Percentiles rank a stretch among this genome's conserved stretches.
These are phyloP conservation scores for Prenolepis imparis DNA, from an alignment of 2,888 invertebrate species.

Conservation along the genomic window DNA sequence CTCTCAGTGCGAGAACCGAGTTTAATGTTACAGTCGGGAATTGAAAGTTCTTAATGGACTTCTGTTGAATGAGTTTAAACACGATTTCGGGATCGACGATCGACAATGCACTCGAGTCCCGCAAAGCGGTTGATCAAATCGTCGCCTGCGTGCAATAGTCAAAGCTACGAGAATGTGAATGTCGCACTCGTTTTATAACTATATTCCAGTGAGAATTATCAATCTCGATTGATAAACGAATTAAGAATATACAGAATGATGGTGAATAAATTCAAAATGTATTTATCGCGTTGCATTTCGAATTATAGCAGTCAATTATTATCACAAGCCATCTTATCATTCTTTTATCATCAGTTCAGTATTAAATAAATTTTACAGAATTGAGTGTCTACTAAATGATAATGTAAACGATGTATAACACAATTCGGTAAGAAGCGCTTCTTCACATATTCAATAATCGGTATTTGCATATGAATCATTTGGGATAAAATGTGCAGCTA, in stretches of 20 bases:
- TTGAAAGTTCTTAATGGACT: constrained; percentile 54
- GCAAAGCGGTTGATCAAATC: constrained; percentile 26
- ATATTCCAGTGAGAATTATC: constrained; percentile 1
- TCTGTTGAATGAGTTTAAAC: constrained; percentile 49
- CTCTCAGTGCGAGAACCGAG: constrained; percentile 12
- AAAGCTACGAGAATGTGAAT: neutral
- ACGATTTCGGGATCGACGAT: constrained; percentile 36
- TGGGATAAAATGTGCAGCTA: neutral
- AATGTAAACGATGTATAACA: neutral
- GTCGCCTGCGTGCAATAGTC: neutral
- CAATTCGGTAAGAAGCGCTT: neutral
- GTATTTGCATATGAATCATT: neutral
- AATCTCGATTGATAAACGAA: constrained; percentile 20
- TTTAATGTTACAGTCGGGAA: constrained; percentile 51
- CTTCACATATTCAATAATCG: neutral
- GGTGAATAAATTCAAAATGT: neutral
- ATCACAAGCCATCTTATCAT: neutral
- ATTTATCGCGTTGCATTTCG: constrained; percentile 19
- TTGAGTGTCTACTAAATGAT: neutral
- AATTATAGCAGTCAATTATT: neutral
- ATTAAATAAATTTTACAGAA: neutral
- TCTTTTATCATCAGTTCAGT: neutral
- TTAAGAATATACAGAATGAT: neutral
- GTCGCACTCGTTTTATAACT: neutral
- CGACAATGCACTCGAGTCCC: constrained; percentile 34